phyloP scores from a whole-genome alignment of 2,113 vertebrate genomes.

The Bubo scandiacus region DNA sequence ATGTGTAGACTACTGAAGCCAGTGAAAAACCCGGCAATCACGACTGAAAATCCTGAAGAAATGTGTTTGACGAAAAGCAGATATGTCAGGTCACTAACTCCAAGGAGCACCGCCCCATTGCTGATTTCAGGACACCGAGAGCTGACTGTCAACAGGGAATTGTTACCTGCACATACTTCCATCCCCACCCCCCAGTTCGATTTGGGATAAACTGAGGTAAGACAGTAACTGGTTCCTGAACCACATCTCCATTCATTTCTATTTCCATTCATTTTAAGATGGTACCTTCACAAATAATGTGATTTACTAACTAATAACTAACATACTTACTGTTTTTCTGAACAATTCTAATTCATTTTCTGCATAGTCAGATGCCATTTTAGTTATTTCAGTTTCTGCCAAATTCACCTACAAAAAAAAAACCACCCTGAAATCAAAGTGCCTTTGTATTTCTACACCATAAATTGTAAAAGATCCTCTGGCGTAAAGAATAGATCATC shows the following conservation, averaged over 20 bases:
- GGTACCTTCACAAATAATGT: background rate
- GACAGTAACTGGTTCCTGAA: background rate
- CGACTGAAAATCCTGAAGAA: background rate
- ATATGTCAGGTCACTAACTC: background rate
- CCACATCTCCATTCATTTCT: background rate
- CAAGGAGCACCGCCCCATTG: background rate
- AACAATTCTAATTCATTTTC: conserved; percentile 96
- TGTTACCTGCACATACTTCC: background rate
- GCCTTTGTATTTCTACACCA: background rate
- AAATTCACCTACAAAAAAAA: conserved; percentile 84
- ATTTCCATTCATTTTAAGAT: background rate
- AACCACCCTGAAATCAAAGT: background rate
- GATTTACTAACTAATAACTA: background rate
- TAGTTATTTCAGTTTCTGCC: conserved; percentile 86
- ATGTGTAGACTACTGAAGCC: background rate
- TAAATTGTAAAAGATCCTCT: background rate
- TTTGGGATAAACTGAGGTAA: background rate
- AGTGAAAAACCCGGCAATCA: background rate
- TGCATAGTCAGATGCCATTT: conserved; percentile 91
- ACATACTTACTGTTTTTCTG: conserved; percentile 86
- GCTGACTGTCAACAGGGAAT: background rate
- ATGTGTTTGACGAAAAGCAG: background rate
- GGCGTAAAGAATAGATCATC: background rate
- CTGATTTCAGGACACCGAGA: background rate
- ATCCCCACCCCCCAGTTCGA: background rate